phyloP scores from a whole-genome alignment of 2,113 vertebrate genomes.

The Podarcis cretensis region DNA sequence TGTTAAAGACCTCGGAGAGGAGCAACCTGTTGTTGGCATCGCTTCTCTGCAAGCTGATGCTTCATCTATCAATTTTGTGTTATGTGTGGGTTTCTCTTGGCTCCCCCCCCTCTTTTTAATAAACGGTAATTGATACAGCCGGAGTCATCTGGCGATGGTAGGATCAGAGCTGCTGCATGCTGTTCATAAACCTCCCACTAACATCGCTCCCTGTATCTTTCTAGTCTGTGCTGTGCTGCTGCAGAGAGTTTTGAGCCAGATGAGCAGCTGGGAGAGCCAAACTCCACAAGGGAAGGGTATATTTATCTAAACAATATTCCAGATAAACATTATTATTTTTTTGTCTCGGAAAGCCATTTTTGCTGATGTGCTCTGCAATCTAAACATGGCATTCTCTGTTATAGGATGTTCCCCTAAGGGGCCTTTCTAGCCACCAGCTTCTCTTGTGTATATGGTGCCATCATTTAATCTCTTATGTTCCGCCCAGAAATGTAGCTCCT shows the following conservation, averaged over 20 bases:
- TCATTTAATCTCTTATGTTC: not conserved
- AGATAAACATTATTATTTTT: slow-evolving; percentile 49
- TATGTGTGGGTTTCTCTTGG: slow-evolving; percentile 44
- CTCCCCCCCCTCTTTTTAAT: slow-evolving; percentile 39
- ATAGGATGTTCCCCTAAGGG: not conserved
- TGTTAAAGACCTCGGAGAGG: not conserved
- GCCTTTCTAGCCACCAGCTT: not conserved
- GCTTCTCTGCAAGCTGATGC: not conserved
- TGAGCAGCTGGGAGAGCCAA: slow-evolving; percentile 74
- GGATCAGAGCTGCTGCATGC: slow-evolving; percentile 73
- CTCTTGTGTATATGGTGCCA: fast-evolving
- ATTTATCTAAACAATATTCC: slow-evolving; percentile 72
- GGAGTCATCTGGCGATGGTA: slow-evolving; percentile 77
- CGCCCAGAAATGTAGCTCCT: not conserved
- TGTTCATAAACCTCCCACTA: slow-evolving; percentile 76
- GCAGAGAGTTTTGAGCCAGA: slow-evolving; percentile 69
- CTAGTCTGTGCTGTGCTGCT: slow-evolving; percentile 63
- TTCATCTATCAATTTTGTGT: slow-evolving; percentile 10
- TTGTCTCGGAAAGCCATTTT: not conserved
- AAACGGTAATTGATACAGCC: slow-evolving; percentile 68
- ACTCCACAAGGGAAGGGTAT: slow-evolving; percentile 69
- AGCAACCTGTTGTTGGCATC: not conserved
- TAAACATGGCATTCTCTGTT: not conserved
- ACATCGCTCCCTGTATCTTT: slow-evolving; percentile 61
- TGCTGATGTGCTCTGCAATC: not conserved